Evolutionary conservation across 2,888 invertebrate species (phyloP).

Genomic region (Danaus chrysippus): DNA sequence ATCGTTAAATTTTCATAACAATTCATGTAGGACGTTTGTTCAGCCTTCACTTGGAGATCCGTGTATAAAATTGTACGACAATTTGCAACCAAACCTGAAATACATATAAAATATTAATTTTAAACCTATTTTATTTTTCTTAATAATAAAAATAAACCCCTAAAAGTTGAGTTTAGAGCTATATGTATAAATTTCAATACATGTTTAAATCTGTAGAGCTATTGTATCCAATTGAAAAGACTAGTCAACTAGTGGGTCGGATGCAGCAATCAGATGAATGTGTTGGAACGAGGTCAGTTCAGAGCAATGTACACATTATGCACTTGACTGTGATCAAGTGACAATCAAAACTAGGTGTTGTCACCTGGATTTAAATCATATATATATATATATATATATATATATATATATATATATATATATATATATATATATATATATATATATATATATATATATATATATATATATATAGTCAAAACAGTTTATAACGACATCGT

Average conservation of each 20-base stretch:
- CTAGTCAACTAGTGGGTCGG: constrained; percentile 37
- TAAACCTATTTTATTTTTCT: background rate
- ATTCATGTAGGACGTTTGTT: constrained; percentile 58
- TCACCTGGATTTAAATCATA: too few species aligned
- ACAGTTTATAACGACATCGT: too few species aligned
- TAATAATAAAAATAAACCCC: too few species aligned
- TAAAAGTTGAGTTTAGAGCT: too few species aligned
- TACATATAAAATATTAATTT: constrained; percentile 25
- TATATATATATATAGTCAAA: too few species aligned
- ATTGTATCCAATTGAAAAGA: constrained; percentile 22
- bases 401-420: too few species aligned
- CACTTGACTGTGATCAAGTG: constrained; percentile 3
- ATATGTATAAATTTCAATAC: background rate
- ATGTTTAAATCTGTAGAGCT: constrained; percentile 5
- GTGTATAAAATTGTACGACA: constrained; percentile 83
- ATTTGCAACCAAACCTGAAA: constrained; percentile 83
- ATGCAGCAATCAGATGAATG: constrained; percentile 40
- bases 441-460: too few species aligned
- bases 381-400: too few species aligned
- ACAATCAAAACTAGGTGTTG: background rate
- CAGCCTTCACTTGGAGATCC: constrained; percentile 80
- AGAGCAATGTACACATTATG: constrained; percentile 19
- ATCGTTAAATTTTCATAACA: constrained; percentile 52
- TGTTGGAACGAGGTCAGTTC: constrained; percentile 35
- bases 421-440: too few species aligned